Evolutionary conservation across 2,888 invertebrate genomes (phyloP).

Genomic region (Lissocephala sabroskyi): DNA sequence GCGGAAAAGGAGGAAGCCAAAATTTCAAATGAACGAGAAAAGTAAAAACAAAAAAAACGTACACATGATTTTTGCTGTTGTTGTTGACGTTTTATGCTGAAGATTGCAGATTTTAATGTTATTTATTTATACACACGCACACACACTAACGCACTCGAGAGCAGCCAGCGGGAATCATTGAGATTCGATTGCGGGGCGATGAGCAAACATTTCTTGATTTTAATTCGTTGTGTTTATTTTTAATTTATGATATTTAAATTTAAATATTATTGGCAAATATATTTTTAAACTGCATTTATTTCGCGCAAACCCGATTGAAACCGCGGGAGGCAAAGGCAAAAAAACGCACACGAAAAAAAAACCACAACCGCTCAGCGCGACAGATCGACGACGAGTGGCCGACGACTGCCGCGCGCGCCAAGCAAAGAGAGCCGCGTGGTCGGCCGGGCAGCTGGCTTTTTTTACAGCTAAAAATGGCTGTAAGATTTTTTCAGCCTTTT

Average conservation of each 20-base stretch:
- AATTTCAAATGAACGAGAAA: not conserved
- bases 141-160: constrained; percentile 19
- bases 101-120: constrained; percentile 44
- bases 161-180: too few species aligned
- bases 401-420: not conserved
- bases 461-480: not conserved
- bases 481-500: too few species aligned
- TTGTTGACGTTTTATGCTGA: constrained; percentile 35
- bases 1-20: constrained; percentile 2
- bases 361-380: constrained; percentile 41
- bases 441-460: not conserved
- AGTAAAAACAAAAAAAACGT: constrained; percentile 23
- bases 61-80: constrained; percentile 34
- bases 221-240: too few species aligned
- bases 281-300: constrained; percentile 14
- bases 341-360: constrained; percentile 9
- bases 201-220: too few species aligned
- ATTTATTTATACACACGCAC: constrained; percentile 17
- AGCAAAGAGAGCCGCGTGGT: too few species aligned
- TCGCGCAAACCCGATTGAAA: constrained; percentile 14
- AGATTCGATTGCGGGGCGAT: too few species aligned
- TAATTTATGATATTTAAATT: constrained; percentile 6
- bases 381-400: constrained; percentile 48
- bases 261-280: constrained; percentile 4
- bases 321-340: constrained; percentile 5